Percentiles rank a stretch among this genome's conserved stretches.
Conservation (phyloP, 2,797 vertebrate genomes). For the Hephaestus fuliginosus region DNA sequence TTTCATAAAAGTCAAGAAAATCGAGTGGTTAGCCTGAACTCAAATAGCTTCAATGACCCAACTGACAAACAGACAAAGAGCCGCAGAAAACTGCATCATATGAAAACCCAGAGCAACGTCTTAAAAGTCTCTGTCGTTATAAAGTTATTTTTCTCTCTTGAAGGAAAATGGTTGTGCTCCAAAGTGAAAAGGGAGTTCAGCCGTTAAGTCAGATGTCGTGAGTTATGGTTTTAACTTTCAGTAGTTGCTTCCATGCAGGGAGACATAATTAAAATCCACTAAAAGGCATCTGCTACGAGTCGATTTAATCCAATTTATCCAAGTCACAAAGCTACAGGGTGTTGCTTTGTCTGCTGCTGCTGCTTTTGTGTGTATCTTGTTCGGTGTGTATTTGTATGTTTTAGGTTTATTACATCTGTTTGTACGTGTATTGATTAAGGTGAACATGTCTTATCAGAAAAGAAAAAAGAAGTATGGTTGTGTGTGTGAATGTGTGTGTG, state of each 20-base stretch:
- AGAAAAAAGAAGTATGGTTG: not conserved
- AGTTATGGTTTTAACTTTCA: constrained; percentile 51
- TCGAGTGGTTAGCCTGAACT: not conserved
- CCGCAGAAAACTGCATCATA: not conserved
- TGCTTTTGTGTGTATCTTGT: not conserved
- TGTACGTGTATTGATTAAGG: not conserved
- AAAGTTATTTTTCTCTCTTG: not conserved
- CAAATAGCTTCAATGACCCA: not conserved
- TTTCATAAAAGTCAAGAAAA: not conserved
- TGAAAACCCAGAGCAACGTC: not conserved
- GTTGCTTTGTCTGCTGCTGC: constrained; percentile 46
- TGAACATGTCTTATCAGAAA: not conserved
- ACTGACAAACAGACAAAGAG: not conserved
- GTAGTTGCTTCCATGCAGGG: constrained; percentile 61
- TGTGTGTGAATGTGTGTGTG: not conserved
- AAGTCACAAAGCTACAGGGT: constrained; percentile 61
- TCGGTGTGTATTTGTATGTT: not conserved
- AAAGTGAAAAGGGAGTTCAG: constrained; percentile 11
- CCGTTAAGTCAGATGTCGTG: constrained; percentile 34
- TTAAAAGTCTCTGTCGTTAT: not conserved
- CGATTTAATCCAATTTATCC: constrained; percentile 78
- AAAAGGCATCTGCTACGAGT: constrained; percentile 76
- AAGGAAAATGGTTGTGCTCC: not conserved
- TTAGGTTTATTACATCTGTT: constrained; percentile 2
- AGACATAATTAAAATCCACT: constrained; percentile 78